Conservation (phyloP, 2,888 invertebrate genomes). For the Athalia circularis region DNA sequence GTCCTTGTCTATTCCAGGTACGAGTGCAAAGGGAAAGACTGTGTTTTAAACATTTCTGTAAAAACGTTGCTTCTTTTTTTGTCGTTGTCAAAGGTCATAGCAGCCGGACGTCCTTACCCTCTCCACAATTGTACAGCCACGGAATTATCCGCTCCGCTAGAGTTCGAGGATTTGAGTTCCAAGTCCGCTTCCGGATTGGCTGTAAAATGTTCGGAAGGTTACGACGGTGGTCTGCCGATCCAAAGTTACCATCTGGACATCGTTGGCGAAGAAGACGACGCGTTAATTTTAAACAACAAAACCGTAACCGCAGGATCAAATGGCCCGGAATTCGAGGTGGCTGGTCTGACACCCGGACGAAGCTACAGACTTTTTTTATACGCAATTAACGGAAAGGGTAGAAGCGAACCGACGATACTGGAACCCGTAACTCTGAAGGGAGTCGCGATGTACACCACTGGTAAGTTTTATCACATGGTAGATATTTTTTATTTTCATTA, state of each 20-base stretch:
- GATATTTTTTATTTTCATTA: too few relatives aligned
- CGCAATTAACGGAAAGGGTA: constrained; percentile 91
- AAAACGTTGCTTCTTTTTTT: too few relatives aligned
- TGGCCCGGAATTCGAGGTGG: constrained; percentile 82
- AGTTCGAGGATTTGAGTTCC: constrained; percentile 70
- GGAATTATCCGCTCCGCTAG: constrained; percentile 82
- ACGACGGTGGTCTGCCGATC: constrained; percentile 88
- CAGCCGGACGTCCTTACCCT: constrained; percentile 84
- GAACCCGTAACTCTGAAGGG: constrained; percentile 91
- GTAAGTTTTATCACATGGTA: constrained; percentile 75
- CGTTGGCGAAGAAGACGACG: constrained; percentile 65
- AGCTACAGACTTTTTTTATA: constrained; percentile 89
- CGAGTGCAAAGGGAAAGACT: constrained; percentile 16
- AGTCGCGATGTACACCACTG: constrained; percentile 87
- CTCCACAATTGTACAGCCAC: constrained; percentile 92
- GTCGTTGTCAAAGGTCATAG: constrained; percentile 64
- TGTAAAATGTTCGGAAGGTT: constrained; percentile 91
- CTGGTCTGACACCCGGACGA: constrained; percentile 83
- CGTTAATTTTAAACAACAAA: constrained; percentile 61
- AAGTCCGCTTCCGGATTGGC: constrained; percentile 81
- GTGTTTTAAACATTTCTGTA: too few relatives aligned
- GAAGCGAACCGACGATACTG: constrained; percentile 88
- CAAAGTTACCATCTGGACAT: constrained; percentile 68
- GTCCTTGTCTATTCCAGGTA: constrained; percentile 91
- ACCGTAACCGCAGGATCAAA: constrained; percentile 78